Conservation (phyloP, 2,888 invertebrate species). For the Noctua comes region DNA sequence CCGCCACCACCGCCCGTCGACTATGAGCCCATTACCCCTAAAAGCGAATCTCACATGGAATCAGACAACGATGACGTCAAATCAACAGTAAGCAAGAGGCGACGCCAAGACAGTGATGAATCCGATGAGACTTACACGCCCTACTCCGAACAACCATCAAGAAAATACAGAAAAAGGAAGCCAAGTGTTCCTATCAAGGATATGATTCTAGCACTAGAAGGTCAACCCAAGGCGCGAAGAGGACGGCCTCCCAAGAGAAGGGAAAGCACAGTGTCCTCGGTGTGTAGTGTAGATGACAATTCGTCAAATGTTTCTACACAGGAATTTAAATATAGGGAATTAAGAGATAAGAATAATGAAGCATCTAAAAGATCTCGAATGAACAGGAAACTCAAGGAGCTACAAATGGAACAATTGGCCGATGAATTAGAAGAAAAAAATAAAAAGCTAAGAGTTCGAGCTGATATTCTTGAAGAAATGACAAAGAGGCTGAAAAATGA, state of each 20-base stretch:
- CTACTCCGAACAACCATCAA: conserved; percentile 76
- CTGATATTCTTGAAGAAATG: conserved; percentile 92
- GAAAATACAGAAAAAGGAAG: conserved; percentile 82
- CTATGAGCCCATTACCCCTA: conserved; percentile 84
- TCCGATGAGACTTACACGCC: conserved; percentile 87
- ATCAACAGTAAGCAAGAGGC: conserved; percentile 74
- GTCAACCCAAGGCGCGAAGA: conserved; percentile 84
- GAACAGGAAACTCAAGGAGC: conserved; percentile 92
- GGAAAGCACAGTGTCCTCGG: conserved; percentile 85
- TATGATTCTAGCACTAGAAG: conserved; percentile 84
- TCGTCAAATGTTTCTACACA: conserved; percentile 82
- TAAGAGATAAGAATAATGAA: conserved; percentile 94
- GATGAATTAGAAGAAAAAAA: conserved; percentile 91
- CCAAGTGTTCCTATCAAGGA: conserved; percentile 84
- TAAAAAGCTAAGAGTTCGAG: conserved; percentile 91
- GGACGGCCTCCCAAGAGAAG: conserved; percentile 90
- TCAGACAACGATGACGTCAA: conserved; percentile 83
- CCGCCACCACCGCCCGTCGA: conserved; percentile 76
- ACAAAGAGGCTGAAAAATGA: conserved; percentile 92
- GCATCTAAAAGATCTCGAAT: conserved; percentile 94
- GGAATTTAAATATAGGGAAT: conserved; percentile 91
- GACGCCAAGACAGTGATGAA: conserved; percentile 82
- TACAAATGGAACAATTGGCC: conserved; percentile 89
- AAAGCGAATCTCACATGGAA: conserved; percentile 84
- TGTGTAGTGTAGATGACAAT: conserved; percentile 85